Percentiles rank a stretch among this genome's conserved stretches.
Conservation (phyloP, 2,888 invertebrate genomes). For the Trileptium ribeirensis region DNA sequence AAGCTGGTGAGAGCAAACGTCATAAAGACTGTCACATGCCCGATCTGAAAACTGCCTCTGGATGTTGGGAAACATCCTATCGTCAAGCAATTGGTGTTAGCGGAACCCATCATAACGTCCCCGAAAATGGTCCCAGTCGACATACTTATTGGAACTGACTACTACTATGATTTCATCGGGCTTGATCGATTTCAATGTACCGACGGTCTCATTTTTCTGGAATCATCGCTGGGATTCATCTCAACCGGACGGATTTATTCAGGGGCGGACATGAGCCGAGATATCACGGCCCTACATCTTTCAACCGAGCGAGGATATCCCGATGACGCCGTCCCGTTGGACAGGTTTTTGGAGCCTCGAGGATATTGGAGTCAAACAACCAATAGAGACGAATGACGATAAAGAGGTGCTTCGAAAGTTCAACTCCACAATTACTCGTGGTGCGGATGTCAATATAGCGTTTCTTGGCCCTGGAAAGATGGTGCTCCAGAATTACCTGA, state of each 20-base stretch:
- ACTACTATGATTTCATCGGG: slow-evolving; percentile 2
- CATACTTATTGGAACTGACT: slow-evolving; percentile 8
- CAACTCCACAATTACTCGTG: background rate
- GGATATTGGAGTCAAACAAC: background rate
- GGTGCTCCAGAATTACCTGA: background rate
- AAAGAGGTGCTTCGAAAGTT: background rate
- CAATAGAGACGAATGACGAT: background rate
- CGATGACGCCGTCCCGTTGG: background rate
- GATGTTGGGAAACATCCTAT: background rate
- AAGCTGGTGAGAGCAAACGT: background rate
- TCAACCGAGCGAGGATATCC: background rate
- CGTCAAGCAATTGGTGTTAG: background rate
- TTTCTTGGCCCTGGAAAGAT: background rate
- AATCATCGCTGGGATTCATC: background rate
- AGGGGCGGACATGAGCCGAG: background rate
- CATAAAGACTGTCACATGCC: background rate
- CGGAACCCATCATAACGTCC: background rate
- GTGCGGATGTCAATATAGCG: background rate
- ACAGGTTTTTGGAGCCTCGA: background rate
- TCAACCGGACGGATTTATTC: background rate
- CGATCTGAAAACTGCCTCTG: background rate
- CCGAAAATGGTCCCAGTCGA: background rate
- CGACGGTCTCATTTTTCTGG: background rate
- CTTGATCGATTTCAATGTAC: background rate
- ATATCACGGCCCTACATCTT: background rate